Base-by-base conservation (phyloP, 2,888 invertebrate genomes). In the Rhyacophila evoluta region DNA sequence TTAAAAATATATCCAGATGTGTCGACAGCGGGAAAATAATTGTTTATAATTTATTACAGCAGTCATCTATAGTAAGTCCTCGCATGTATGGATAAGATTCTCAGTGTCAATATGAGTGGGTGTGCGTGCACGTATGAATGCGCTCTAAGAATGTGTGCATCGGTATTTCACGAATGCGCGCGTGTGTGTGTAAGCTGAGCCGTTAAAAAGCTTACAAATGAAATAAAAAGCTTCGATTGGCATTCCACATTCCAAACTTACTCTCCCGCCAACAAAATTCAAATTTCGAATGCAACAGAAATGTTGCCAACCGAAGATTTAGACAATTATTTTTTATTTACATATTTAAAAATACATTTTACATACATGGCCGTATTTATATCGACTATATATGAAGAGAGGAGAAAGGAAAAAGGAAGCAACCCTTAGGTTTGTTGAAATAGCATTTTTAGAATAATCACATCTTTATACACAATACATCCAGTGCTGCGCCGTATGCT, bases 141-240 rank as follows among this genome's bases (percentile, higher is more conserved):
- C 55, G 55, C 55, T 19, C 2, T 19, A 2, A 2, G 55, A 8
- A 8, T 25, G 55, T 55, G 25, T 55, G 25, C 55, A 19, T 55
- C 1, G 6, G 55, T 55, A 25, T 55, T 55, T 55, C 19, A 25
- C 19, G 15, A 55, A 55, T 55, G 55, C 19, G 55, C 19, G 6
- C 2, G 19, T 55, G 19, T 55, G 55, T 55, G 55, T 55, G 55
- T 55, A 55, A 19, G 19, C 55, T 19, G 55, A 19, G 55, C 55
- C 19, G 55, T 55, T 55, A 55, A 55, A 55, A 55, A 55, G 55
- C 55, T 55, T 10, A 33, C 2, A 55, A 55, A 55, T 55, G 55
- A 55, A 55, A 55, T 25, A 55, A 55, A 55, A 41, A 19, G 41
- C 41, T 41, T 19, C 41, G 55, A 55, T 55, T 55, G 55, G 55